A percentile compares a stretch with the other conserved stretches of the same genome.
Evolutionary conservation across 2,888 invertebrate genomes (phyloP).

Genomic region (Chrysomela aeneicollis): DNA sequence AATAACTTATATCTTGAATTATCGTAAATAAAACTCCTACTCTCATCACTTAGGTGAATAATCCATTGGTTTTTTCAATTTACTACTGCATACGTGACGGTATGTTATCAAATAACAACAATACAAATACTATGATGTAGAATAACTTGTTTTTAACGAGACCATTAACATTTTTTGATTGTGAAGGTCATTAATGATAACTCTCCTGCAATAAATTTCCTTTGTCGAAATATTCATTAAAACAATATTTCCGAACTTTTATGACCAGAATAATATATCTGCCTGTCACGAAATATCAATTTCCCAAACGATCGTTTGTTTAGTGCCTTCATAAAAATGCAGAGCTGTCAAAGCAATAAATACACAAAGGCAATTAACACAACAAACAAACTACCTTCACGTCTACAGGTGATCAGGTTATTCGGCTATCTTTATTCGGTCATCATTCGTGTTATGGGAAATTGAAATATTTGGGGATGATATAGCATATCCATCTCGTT

Average conservation of each 20-base stretch:
- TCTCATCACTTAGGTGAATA: too few species aligned
- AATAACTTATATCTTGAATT: too few species aligned
- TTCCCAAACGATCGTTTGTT: slow-evolving; percentile 35
- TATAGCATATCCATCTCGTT: too few species aligned
- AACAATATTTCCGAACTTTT: slow-evolving; percentile 29
- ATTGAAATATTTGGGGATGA: slow-evolving; percentile 30
- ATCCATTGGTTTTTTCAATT: not conserved
- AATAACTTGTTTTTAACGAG: not conserved
- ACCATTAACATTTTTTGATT: not conserved
- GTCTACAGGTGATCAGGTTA: slow-evolving; percentile 39
- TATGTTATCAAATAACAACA: not conserved
- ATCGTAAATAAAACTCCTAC: too few species aligned
- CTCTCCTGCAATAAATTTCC: slow-evolving; percentile 10
- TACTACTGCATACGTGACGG: not conserved
- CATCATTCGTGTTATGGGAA: slow-evolving; percentile 20
- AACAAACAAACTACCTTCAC: slow-evolving; percentile 49
- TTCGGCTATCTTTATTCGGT: slow-evolving; percentile 31
- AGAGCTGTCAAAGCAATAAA: slow-evolving; percentile 50
- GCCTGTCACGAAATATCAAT: slow-evolving; percentile 37
- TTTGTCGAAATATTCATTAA: slow-evolving; percentile 30
- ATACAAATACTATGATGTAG: not conserved
- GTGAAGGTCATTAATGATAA: slow-evolving; percentile 11
- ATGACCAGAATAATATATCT: slow-evolving; percentile 33
- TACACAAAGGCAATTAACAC: slow-evolving; percentile 54
- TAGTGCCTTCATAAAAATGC: slow-evolving; percentile 47